Percentiles rank a stretch among this genome's conserved stretches.
Conservation (phyloP, 2,113 vertebrate species). For the Macrotus californicus region DNA sequence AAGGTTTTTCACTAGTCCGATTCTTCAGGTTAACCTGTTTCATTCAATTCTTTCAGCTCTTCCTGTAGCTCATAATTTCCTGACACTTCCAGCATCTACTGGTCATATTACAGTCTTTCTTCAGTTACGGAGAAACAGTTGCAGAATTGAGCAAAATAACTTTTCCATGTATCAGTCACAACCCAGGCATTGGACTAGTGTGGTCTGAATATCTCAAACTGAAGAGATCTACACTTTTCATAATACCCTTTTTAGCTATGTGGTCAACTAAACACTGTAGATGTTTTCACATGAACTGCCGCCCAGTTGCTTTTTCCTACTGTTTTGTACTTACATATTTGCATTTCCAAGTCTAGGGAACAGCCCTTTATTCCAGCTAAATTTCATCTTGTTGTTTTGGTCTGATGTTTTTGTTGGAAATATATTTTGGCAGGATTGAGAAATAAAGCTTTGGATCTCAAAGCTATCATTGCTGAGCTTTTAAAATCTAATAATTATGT, state of each 20-base stretch:
- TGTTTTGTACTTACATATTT: neutral
- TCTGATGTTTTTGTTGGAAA: constrained; percentile 29
- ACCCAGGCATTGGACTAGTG: neutral
- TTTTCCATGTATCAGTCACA: neutral
- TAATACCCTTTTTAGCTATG: neutral
- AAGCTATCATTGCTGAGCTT: neutral
- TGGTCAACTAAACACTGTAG: neutral
- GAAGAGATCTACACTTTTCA: neutral
- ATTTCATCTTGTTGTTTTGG: constrained; percentile 1
- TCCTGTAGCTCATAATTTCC: neutral
- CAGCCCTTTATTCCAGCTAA: neutral
- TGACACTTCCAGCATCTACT: neutral
- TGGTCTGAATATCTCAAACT: neutral
- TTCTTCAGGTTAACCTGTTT: constrained; percentile 8
- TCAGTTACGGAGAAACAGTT: neutral
- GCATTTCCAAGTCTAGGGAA: neutral
- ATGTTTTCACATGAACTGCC: neutral
- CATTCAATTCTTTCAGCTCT: neutral
- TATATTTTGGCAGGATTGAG: neutral
- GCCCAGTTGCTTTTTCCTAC: neutral
- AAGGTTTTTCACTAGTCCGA: neutral
- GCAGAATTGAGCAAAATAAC: neutral
- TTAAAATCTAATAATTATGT: neutral
- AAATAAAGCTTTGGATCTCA: neutral
- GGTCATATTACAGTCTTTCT: neutral